These are phyloP conservation scores for Hippocampus abdominalis DNA, from an alignment of 2,113 vertebrate genomes.

Conservation along the genomic window DNA sequence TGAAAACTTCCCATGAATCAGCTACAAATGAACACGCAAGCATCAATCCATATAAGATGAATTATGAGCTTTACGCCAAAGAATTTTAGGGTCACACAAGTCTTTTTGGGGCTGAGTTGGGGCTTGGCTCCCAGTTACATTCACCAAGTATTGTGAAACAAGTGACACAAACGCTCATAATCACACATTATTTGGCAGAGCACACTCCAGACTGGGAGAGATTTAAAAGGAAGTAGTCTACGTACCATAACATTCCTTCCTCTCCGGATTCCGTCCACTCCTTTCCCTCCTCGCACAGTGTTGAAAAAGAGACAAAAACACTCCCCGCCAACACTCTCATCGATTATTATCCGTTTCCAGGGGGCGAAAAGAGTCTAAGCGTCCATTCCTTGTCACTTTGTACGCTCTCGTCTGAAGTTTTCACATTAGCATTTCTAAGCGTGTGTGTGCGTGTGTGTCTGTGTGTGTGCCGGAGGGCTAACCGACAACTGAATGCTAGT, in stretches of 20 bases:
- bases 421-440: conserved; percentile 11
- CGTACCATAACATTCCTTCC: conserved; percentile 73
- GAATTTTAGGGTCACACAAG: conserved; percentile 27
- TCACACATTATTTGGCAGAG: neutral
- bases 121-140: neutral
- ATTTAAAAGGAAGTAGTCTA: conserved; percentile 41
- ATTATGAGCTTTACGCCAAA: conserved; percentile 28
- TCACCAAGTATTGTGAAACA: conserved; percentile 5
- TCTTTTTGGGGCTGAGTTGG: neutral
- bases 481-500: conserved; percentile 33
- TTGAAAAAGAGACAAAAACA: conserved; percentile 46
- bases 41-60: conserved; percentile 10
- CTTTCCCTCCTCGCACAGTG: conserved; percentile 58
- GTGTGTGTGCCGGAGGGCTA: conserved; percentile 2
- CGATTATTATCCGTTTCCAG: conserved; percentile 34
- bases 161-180: neutral
- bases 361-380: conserved; percentile 17
- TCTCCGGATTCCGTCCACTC: conserved; percentile 49
- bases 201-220: neutral
- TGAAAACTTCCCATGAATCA: conserved; percentile 26
- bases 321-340: conserved; percentile 47
- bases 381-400: conserved; percentile 32
- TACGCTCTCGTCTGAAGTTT: conserved; percentile 63
- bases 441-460: neutral
- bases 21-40: neutral